These are phyloP conservation scores for Struthio camelus DNA, from an alignment of 2,113 vertebrate genomes.

Conservation along the genomic window DNA sequence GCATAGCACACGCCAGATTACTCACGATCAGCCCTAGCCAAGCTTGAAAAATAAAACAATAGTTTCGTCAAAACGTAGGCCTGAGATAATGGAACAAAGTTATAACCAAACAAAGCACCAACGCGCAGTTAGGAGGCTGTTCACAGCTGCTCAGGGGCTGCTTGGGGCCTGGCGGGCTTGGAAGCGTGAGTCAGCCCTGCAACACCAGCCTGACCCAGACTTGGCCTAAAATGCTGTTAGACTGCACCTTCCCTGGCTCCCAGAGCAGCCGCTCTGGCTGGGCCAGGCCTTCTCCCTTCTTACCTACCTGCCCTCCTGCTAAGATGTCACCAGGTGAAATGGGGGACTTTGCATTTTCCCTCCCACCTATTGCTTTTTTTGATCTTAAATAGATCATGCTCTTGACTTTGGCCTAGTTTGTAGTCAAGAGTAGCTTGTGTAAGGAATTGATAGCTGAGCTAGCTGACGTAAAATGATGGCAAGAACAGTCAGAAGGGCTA, in stretches of 20 bases:
- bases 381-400: neutral
- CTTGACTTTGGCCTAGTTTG: neutral
- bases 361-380: neutral
- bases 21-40: neutral
- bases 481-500: neutral
- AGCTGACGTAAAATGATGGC: neutral
- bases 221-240: neutral
- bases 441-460: neutral
- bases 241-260: neutral
- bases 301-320: neutral
- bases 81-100: neutral
- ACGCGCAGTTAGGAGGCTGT: rapidly evolving
- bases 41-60: neutral
- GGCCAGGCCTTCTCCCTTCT: neutral
- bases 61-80: neutral
- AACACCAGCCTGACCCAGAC: too few relatives aligned
- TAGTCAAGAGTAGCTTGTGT: neutral
- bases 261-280: neutral
- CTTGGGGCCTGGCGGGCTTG: neutral
- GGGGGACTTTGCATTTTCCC: neutral
- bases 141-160: neutral
- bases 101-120: neutral
- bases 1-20: neutral
- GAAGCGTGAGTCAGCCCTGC: neutral
- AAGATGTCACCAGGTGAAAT: neutral